Evolutionary conservation across 92 coral and sea anemone genomes (phyloP).

Genomic region (Epizoanthus rinbou): DNA sequence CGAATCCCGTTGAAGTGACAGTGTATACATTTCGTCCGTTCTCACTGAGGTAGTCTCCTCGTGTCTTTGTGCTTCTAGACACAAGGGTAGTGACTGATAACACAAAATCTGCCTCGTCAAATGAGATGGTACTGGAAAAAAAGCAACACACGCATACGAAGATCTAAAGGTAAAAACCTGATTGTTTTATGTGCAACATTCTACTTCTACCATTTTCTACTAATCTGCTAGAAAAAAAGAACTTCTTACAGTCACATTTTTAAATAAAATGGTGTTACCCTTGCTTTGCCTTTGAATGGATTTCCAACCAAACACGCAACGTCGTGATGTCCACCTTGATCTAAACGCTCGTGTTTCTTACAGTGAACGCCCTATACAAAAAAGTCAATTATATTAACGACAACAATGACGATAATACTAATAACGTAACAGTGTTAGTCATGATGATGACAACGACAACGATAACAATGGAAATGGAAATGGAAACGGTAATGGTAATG

Average conservation of each 20-base stretch:
- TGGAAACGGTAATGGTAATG: too few relatives aligned
- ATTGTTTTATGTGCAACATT: too few relatives aligned
- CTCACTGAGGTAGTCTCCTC: too few relatives aligned
- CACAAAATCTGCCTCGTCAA: too few relatives aligned
- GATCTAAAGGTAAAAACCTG: too few relatives aligned
- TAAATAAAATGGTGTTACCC: conserved; percentile 40
- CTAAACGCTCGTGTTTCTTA: conserved; percentile 23
- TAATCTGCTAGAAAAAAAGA: background rate
- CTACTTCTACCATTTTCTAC: background rate
- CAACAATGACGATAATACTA: background rate
- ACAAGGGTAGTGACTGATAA: too few relatives aligned
- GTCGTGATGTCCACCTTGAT: conserved; percentile 34
- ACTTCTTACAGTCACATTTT: too few relatives aligned
- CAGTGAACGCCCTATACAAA: conserved; percentile 49
- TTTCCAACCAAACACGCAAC: conserved; percentile 69
- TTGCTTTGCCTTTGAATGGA: conserved; percentile 68
- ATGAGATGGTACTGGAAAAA: too few relatives aligned
- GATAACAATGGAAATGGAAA: background rate
- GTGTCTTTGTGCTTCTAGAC: too few relatives aligned
- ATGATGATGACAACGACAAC: background rate
- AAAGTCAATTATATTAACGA: background rate
- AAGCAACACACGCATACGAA: too few relatives aligned
- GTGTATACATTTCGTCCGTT: too few relatives aligned
- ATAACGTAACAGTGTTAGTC: background rate
- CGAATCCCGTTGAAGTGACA: too few relatives aligned